phyloP scores from a whole-genome alignment of 2,113 vertebrate species.

The Seriola aureovittata region DNA sequence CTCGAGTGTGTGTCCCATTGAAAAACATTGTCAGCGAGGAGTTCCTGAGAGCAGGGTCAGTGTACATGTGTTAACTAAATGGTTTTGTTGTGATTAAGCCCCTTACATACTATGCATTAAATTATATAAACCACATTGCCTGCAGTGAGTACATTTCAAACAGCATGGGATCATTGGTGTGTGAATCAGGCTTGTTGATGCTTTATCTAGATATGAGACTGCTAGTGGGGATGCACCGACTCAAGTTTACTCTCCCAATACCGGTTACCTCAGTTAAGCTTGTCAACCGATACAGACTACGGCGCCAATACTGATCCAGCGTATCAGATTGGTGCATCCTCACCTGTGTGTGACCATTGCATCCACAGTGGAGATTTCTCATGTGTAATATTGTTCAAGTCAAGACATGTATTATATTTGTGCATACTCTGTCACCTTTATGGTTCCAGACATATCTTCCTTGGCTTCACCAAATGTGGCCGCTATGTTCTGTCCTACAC shows the following conservation, averaged over 20 bases:
- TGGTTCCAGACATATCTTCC: conserved; percentile 91
- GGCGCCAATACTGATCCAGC: not conserved
- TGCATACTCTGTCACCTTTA: not conserved
- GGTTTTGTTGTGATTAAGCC: not conserved
- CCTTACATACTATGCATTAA: not conserved
- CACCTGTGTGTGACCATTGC: not conserved
- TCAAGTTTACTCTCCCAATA: not conserved
- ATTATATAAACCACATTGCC: not conserved
- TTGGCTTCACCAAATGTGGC: conserved; percentile 95
- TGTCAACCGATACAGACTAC: too few relatives aligned
- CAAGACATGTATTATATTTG: not conserved
- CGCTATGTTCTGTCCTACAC: conserved; percentile 96
- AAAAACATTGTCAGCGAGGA: conserved; percentile 94
- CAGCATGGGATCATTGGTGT: not conserved
- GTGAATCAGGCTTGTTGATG: not conserved
- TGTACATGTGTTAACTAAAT: conserved; percentile 15
- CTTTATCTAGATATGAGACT: not conserved
- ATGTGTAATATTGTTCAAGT: not conserved
- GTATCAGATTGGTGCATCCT: not conserved
- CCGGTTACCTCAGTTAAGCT: too few relatives aligned
- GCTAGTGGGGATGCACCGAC: not conserved
- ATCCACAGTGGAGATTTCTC: not conserved
- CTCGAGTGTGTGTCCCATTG: conserved; percentile 91
- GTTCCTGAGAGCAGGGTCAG: conserved; percentile 91
- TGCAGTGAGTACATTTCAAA: not conserved